Evolutionary conservation across 2,113 vertebrate genomes (phyloP).

Genomic region (Neolamprologus modestus): DNA sequence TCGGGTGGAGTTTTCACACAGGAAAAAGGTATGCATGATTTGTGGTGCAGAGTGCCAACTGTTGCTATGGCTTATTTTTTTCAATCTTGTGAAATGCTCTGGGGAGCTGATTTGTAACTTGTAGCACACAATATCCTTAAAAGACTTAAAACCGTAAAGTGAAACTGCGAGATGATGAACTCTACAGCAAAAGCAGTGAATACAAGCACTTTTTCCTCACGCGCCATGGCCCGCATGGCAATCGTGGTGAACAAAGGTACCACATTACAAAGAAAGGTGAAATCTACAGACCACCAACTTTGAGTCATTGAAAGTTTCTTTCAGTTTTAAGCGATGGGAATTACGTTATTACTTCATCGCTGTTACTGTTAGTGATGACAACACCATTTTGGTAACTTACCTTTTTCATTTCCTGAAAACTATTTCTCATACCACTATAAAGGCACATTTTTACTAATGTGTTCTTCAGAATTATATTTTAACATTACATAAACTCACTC

Average conservation of each 20-base stretch:
- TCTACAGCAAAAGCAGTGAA: neutral
- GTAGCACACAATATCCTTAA: neutral
- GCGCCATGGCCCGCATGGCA: neutral
- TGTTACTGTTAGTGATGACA: neutral
- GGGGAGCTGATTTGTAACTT: neutral
- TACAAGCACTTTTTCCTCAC: neutral
- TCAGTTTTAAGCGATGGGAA: neutral
- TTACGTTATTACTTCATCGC: neutral
- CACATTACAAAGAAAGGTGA: neutral
- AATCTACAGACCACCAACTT: neutral
- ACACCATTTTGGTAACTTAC: neutral
- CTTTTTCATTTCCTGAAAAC: neutral
- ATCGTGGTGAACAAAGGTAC: neutral
- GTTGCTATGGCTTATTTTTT: neutral
- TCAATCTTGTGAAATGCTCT: neutral
- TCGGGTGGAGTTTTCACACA: conserved; percentile 32
- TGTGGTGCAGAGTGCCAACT: neutral
- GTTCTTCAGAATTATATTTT: neutral
- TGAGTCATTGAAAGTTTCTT: neutral
- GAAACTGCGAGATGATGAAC: neutral
- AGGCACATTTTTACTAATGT: neutral
- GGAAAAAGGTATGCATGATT: conserved; percentile 21
- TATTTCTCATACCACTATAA: neutral
- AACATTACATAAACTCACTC: neutral
- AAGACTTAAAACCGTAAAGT: neutral